phyloP scores from a whole-genome alignment of 2,113 vertebrate species.

The Alaudala cheleensis region DNA sequence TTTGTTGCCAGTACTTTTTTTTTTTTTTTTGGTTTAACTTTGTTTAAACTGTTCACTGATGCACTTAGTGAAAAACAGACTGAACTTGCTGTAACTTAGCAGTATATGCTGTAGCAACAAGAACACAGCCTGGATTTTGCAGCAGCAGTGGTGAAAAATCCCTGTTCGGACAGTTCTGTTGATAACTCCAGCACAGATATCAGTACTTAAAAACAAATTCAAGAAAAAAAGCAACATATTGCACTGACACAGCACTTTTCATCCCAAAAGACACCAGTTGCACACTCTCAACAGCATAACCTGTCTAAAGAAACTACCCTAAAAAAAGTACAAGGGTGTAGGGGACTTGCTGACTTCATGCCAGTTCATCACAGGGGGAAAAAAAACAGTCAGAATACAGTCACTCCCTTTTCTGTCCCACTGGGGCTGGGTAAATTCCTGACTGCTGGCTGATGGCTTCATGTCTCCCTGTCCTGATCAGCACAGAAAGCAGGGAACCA shows the following conservation, averaged over 20 bases:
- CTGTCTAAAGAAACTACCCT: background rate
- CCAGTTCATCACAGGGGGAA: background rate
- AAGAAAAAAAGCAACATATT: background rate
- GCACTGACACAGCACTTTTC: background rate
- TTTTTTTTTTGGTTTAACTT: background rate
- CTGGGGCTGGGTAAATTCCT: background rate
- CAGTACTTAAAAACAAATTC: background rate
- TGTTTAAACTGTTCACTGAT: slow-evolving; percentile 51
- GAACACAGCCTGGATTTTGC: background rate
- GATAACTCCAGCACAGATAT: background rate
- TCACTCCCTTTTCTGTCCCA: background rate
- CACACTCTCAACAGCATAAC: background rate
- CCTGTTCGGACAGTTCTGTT: background rate
- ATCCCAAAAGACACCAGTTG: background rate
- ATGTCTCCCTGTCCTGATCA: background rate
- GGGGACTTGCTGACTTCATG: background rate
- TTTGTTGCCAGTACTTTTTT: slow-evolving; percentile 49
- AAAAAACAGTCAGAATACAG: background rate
- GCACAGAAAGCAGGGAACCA: background rate
- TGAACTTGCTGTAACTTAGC: background rate
- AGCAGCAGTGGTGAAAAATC: background rate
- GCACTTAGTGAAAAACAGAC: slow-evolving; percentile 61
- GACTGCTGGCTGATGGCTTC: background rate
- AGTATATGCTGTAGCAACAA: background rate
- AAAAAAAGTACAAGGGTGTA: background rate